A percentile compares a stretch with the other conserved stretches of the same genome.
These are phyloP conservation scores for Remorina albescens DNA, from an alignment of 2,797 vertebrate genomes.

Conservation along the genomic window DNA sequence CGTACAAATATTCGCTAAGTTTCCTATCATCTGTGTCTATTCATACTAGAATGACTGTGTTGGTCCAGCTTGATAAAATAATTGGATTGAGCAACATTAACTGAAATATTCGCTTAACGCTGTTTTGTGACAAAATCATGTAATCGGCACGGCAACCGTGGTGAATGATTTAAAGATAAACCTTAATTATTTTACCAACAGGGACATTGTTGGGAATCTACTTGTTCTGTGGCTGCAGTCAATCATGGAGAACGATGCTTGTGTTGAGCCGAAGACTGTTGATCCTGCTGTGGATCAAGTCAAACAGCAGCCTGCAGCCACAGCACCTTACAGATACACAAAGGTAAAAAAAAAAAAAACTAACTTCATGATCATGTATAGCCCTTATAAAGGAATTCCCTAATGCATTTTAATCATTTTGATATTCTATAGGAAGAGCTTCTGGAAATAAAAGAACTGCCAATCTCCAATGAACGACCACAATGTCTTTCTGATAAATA, in stretches of 20 bases:
- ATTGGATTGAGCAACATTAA: background rate
- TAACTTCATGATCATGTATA: fast-evolving
- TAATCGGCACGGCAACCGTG: background rate
- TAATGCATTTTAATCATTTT: background rate
- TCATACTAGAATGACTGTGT: background rate
- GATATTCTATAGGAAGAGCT: conserved; percentile 89
- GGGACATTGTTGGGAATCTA: conserved; percentile 46
- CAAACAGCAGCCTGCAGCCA: conserved; percentile 58
- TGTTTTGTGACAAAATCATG: background rate
- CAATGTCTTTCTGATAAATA: conserved; percentile 97
- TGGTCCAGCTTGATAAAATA: background rate
- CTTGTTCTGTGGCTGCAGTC: conserved; percentile 61
- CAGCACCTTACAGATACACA: conserved; percentile 90
- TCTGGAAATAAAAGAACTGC: conserved; percentile 95
- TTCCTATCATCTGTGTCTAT: too few species aligned
- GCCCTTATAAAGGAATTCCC: background rate
- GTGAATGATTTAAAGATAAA: background rate
- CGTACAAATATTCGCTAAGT: too few species aligned
- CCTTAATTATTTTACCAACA: conserved; percentile 23
- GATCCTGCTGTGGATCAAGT: conserved; percentile 74
- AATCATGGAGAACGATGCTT: conserved; percentile 92
- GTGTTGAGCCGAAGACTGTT: conserved; percentile 85
- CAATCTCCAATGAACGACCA: conserved; percentile 94
- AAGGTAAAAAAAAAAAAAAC: conserved; percentile 84
- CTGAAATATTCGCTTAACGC: background rate